Percentiles rank a stretch among this genome's conserved stretches.
These are phyloP conservation scores for Nebria brevicollis DNA, from an alignment of 2,888 invertebrate species.

Conservation along the genomic window DNA sequence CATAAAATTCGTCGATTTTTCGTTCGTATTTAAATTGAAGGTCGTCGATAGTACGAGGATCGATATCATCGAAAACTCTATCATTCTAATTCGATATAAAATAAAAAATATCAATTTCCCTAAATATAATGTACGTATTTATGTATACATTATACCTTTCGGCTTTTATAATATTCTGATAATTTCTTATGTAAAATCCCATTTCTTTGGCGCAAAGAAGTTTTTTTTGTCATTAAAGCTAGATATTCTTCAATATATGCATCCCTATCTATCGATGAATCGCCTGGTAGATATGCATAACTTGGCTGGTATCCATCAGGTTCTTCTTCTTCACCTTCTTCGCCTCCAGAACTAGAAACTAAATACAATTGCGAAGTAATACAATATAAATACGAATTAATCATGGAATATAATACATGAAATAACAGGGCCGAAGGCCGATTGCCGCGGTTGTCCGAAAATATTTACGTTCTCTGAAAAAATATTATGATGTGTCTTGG, in stretches of 20 bases:
- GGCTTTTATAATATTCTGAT: constrained; percentile 23
- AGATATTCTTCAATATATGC: constrained; percentile 20
- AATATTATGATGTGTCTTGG: neutral
- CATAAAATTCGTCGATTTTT: constrained; percentile 15
- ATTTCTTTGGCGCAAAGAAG: constrained; percentile 24
- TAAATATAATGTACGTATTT: neutral
- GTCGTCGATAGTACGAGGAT: neutral
- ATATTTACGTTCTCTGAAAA: neutral
- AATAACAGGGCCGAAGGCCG: neutral
- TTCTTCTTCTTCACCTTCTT: constrained; percentile 17
- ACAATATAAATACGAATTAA: neutral
- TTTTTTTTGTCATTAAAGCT: neutral
- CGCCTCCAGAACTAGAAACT: constrained; percentile 5
- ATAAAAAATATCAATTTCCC: too few species aligned
- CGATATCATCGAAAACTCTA: constrained; percentile 21
- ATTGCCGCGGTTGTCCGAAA: constrained; percentile 6
- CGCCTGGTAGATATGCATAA: neutral
- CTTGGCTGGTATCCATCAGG: neutral
- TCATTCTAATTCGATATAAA: neutral
- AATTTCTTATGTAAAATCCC: constrained; percentile 23
- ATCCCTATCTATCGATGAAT: constrained; percentile 17
- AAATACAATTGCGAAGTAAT: neutral
- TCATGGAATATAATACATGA: neutral
- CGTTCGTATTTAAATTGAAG: constrained; percentile 16
- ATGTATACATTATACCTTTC: constrained; percentile 20